Evolutionary conservation across 2,888 invertebrate species (phyloP).

Genomic region (Orchesella flavescens): DNA sequence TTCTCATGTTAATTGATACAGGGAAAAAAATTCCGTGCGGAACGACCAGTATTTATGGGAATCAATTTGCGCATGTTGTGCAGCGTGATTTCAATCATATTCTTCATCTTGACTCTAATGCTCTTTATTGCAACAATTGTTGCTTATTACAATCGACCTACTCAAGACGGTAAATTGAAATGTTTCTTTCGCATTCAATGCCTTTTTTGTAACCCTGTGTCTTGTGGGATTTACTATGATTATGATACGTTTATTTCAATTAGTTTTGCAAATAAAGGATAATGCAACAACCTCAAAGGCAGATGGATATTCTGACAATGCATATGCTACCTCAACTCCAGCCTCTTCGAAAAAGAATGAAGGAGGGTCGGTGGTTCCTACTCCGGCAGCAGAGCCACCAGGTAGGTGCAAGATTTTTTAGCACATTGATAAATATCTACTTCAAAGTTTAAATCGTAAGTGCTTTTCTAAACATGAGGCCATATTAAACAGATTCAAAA

Average conservation of each 20-base stretch:
- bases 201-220: no score
- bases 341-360: no score
- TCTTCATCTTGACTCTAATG: constrained; percentile 50
- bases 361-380: no score
- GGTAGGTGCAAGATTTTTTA: no score
- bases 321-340: background rate
- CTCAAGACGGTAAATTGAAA: background rate
- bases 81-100: constrained; percentile 42
- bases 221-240: no score
- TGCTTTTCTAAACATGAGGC: no score
- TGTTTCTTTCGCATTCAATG: no score
- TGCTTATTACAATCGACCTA: constrained; percentile 45
- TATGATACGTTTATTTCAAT: background rate
- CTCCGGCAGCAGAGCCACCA: no score
- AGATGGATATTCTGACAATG: background rate
- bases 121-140: constrained; percentile 59
- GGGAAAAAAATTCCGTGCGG: constrained; percentile 43
- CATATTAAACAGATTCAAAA: no score
- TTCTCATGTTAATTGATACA: constrained; percentile 1
- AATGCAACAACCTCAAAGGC: background rate
- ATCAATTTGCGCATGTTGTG: constrained; percentile 46
- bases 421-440: no score
- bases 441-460: no score
- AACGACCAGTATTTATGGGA: constrained; percentile 21
- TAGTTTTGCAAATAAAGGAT: background rate